A percentile compares a stretch with the other conserved stretches of the same genome.
phyloP scores from a whole-genome alignment of 1,140 invertebrate species.

The Arctopsyche grandis region DNA sequence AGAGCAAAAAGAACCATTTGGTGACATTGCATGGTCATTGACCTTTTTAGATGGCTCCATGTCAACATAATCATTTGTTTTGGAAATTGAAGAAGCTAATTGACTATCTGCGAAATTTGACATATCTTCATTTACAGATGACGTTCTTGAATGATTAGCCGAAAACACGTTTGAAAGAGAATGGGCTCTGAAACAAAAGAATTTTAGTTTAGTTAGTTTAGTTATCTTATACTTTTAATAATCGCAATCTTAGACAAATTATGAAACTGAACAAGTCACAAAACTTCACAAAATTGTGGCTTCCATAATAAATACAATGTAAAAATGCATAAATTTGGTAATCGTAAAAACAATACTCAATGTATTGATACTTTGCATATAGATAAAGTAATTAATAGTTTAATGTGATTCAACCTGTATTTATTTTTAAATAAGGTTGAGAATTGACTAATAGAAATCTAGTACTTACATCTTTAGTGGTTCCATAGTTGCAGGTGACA shows the following conservation, averaged over 20 bases:
- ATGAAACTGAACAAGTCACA: no score
- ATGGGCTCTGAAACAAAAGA: slow-evolving; percentile 52
- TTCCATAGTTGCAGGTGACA: slow-evolving; percentile 54
- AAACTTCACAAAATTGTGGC: no score
- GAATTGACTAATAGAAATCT: background rate
- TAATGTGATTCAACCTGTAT: no score
- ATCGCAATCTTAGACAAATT: no score
- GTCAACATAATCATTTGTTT: slow-evolving; percentile 72
- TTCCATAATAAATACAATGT: no score
- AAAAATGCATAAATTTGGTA: no score
- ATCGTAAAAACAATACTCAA: no score
- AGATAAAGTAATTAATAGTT: no score
- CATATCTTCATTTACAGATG: slow-evolving; percentile 54
- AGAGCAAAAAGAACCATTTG: slow-evolving; percentile 72
- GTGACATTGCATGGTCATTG: slow-evolving; percentile 74
- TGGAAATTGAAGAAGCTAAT: slow-evolving; percentile 54
- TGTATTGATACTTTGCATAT: no score
- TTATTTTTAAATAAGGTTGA: slow-evolving; percentile 27
- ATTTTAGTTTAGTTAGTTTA: no score
- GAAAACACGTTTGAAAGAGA: slow-evolving; percentile 56
- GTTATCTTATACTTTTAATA: no score
- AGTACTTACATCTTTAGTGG: slow-evolving; percentile 48
- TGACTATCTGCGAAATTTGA: slow-evolving; percentile 53
- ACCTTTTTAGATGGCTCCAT: slow-evolving; percentile 67
- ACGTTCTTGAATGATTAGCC: slow-evolving; percentile 54